These are phyloP conservation scores for Drosophila baimaii DNA, from an alignment of 1,140 invertebrate species.

Conservation along the genomic window DNA sequence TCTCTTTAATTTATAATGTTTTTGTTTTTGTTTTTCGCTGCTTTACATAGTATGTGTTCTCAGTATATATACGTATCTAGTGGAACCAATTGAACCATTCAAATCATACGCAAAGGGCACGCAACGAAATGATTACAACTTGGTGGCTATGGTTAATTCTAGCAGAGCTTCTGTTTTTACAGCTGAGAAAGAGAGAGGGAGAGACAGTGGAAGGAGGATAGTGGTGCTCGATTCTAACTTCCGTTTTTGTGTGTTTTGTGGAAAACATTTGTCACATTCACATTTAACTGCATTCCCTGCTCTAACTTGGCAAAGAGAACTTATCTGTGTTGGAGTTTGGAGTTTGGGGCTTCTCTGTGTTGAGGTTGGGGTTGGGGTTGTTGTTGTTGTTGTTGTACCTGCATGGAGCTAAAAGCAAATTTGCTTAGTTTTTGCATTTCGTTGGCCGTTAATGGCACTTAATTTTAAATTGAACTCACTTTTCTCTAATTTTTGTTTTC, in stretches of 20 bases:
- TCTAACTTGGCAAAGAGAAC: conserved; percentile 25
- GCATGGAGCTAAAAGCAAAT: conserved; percentile 52
- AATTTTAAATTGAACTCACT: conserved; percentile 54
- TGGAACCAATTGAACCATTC: conserved; percentile 55
- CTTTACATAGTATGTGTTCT: conserved; percentile 54
- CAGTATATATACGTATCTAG: conserved; percentile 53
- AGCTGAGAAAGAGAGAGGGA: conserved; percentile 22
- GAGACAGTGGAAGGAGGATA: conserved; percentile 40
- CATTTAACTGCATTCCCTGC: conserved; percentile 34
- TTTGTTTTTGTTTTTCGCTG: conserved; percentile 40
- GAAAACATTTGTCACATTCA: conserved; percentile 35
- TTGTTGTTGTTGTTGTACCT: conserved; percentile 16
- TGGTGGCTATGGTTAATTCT: conserved; percentile 38
- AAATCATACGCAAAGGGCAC: conserved; percentile 50
- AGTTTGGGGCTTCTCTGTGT: conserved; percentile 1
- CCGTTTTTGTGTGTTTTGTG: conserved; percentile 7
- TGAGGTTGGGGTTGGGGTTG: conserved; percentile 5
- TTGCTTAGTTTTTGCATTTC: conserved; percentile 42
- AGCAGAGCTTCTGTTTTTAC: conserved; percentile 31
- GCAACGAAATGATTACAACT: conserved; percentile 56
- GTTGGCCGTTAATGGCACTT: conserved; percentile 41
- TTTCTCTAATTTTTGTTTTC: conserved; percentile 36
- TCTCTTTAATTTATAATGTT: conserved; percentile 58
- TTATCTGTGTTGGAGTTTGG: conserved; percentile 8
- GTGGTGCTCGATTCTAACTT: conserved; percentile 18